phyloP scores from a whole-genome alignment of 2,113 vertebrate species.

The Pimephales promelas region DNA sequence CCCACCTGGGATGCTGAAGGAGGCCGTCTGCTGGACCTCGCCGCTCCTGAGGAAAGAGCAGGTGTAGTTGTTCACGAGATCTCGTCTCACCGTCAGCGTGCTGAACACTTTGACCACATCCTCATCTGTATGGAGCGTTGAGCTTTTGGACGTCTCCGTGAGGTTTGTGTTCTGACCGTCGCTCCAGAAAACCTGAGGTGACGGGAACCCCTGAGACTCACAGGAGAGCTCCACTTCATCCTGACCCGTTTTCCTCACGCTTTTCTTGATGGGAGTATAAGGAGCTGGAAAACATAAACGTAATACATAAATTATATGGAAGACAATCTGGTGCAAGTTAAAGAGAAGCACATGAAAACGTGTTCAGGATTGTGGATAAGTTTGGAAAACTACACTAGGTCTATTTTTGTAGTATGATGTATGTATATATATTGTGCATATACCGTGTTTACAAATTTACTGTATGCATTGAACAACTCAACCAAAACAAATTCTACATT shows the following conservation, averaged over 20 bases:
- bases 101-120: conserved; percentile 79
- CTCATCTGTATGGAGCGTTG: conserved; percentile 60
- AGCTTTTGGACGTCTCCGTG: conserved; percentile 65
- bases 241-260: conserved; percentile 40
- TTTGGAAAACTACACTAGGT: not conserved
- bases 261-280: conserved; percentile 63
- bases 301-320: not conserved
- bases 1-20: conserved; percentile 79
- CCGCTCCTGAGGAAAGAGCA: conserved; percentile 74
- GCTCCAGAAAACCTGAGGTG: conserved; percentile 78
- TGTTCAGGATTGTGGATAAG: not conserved
- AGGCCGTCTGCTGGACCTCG: conserved; percentile 48
- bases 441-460: not conserved
- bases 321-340: too few relatives aligned
- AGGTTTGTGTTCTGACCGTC: conserved; percentile 62
- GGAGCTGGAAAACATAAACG: conserved; percentile 61
- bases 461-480: not conserved
- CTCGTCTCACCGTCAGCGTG: conserved; percentile 69
- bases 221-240: conserved; percentile 76
- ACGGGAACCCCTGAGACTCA: conserved; percentile 83
- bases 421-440: too few relatives aligned
- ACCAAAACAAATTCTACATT: not conserved
- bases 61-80: conserved; percentile 75
- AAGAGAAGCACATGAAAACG: too few relatives aligned
- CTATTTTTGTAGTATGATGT: too few relatives aligned